Conservation (phyloP, 1,140 invertebrate species). For the Chrysopa pallens region DNA sequence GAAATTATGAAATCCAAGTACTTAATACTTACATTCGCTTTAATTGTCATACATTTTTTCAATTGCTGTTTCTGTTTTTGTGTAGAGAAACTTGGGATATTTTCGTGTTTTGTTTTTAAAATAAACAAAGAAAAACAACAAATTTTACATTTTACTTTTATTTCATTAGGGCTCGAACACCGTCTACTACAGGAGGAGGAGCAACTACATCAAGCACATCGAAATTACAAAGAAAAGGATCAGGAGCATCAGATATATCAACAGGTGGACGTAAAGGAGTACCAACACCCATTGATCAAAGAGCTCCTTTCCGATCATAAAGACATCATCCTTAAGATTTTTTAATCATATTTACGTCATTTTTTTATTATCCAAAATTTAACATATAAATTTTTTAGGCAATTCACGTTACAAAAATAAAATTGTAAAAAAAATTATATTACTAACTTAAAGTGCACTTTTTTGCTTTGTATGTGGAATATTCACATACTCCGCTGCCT, state of each 20-base stretch:
- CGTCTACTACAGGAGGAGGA: background rate
- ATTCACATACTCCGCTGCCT: no score
- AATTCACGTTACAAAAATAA: no score
- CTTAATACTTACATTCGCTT: background rate
- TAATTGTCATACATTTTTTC: background rate
- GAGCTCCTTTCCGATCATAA: background rate
- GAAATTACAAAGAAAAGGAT: background rate
- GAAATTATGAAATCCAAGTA: no score
- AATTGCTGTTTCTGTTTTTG: background rate
- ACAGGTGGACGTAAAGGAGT: background rate
- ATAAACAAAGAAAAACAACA: no score
- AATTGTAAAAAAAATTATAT: no score
- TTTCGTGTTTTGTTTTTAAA: background rate
- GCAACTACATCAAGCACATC: background rate
- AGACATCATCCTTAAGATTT: background rate
- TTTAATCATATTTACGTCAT: background rate
- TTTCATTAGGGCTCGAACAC: background rate
- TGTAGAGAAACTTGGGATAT: background rate
- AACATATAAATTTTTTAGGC: no score
- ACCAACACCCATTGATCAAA: background rate
- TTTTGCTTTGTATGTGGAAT: no score
- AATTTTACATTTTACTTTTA: no score
- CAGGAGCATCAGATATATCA: background rate
- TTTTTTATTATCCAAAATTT: no score
- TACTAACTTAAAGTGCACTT: no score